phyloP scores from a whole-genome alignment of 1,140 invertebrate species.

The Ceratosolen fusciceps region DNA sequence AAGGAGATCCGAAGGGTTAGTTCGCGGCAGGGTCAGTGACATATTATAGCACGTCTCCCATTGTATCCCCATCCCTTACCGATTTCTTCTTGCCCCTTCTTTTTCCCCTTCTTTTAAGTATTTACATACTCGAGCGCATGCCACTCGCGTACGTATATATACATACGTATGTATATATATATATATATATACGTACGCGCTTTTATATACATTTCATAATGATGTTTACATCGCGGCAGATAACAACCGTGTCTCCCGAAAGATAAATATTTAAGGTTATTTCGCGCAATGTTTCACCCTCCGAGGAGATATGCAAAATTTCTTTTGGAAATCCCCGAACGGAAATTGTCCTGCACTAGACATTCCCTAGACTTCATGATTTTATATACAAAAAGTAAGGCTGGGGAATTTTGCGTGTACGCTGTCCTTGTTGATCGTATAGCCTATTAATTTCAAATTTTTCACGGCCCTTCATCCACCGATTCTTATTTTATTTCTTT shows the following conservation, averaged over 20 bases:
- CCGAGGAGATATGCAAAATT: conserved; percentile 46
- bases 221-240: conserved; percentile 69
- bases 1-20: no score
- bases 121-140: background rate
- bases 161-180: conserved; percentile 68
- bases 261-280: conserved; percentile 73
- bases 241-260: conserved; percentile 67
- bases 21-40: background rate
- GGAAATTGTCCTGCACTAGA: background rate
- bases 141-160: conserved; percentile 54
- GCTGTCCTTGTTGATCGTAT: no score
- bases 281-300: conserved; percentile 70
- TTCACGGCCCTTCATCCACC: no score
- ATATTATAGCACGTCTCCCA: background rate
- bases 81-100: background rate
- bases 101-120: background rate
- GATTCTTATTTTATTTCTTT: no score
- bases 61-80: background rate
- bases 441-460: no score
- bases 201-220: conserved; percentile 73
- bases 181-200: conserved; percentile 44
- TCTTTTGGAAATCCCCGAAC: conserved; percentile 1
- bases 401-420: no score
- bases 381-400: background rate
- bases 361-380: background rate